Base-by-base conservation (phyloP, 2,888 invertebrate genomes). In the Polyommatus icarus region DNA sequence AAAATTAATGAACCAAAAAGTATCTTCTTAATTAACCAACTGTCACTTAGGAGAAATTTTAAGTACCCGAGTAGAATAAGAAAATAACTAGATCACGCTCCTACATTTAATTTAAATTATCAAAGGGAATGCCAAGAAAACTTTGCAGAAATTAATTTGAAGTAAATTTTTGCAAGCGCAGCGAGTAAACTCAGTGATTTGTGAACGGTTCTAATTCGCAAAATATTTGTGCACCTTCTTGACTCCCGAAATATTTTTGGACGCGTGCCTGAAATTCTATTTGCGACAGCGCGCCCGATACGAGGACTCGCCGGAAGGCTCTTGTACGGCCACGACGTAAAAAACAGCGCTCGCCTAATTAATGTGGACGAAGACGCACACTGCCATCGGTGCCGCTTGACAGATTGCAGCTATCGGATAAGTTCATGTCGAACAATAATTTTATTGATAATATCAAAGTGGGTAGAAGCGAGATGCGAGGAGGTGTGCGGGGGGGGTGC, bases 391-490 rank as follows among this genome's bases (percentile, higher is more conserved):
- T 20, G 36, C 20, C 12, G 20, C 29, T 86, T 88, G 89, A 88
- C 87, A 87, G 84, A 85, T 84, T 88, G 85, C 85, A 85, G 86
- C 83, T 87, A 86, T 86, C 86, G 84, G 88, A 87, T 84, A 87
- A 90, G 88, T 90, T 90, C 84, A 87, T 90, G 87, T 88, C 83
- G 89, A 90, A 90, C 89, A 91, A 92, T 93, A 91, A 91, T 91
- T 92, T 92, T 93, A 93, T 93, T 93, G 93, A 93, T 93, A 92
- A 93, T 92, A 93, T 93, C 90, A 89, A 88, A 90, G 90, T 89
- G 89, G 89, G 88, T 88, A 88, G 90, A 89, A 88, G 88, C 86
- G 91, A 91, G 92, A 91, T 91, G 91, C 88, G 89, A 90, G 89
- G 87, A 87, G 86, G 88, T 88, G 86, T 84, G 84, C 83, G 83